These are phyloP conservation scores for Heterodera filipjevi DNA, from an alignment of 2,888 invertebrate genomes.

Conservation along the genomic window DNA sequence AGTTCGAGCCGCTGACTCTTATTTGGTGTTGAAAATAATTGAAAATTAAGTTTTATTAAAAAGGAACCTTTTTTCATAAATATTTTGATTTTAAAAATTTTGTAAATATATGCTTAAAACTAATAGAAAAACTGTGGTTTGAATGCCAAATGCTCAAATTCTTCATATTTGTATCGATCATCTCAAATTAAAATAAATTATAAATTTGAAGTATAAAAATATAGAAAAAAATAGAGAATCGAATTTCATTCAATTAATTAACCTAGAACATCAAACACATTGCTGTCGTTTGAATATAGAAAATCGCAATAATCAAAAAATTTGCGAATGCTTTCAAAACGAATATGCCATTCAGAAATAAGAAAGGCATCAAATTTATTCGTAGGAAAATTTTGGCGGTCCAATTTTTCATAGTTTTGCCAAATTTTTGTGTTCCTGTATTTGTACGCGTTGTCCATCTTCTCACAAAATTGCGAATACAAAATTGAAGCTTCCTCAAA, in stretches of 20 bases:
- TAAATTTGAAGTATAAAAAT: not conserved
- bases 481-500: not conserved
- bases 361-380: not conserved
- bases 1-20: too few relatives aligned
- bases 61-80: too few relatives aligned
- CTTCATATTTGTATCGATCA: not conserved
- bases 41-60: too few relatives aligned
- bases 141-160: not conserved
- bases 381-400: not conserved
- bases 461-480: not conserved
- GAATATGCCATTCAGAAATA: not conserved
- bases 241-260: too few relatives aligned
- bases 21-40: too few relatives aligned
- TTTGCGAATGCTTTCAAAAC: not conserved
- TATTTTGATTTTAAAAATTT: too few relatives aligned
- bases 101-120: too few relatives aligned
- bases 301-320: constrained; percentile 5
- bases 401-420: not conserved
- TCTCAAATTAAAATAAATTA: not conserved
- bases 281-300: not conserved
- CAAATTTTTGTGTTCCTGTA: not conserved
- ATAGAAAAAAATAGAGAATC: too few relatives aligned
- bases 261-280: not conserved
- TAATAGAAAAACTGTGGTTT: not conserved
- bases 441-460: not conserved